Evolutionary conservation across 2,113 vertebrate genomes (phyloP).

Genomic region (Lontra canadensis): DNA sequence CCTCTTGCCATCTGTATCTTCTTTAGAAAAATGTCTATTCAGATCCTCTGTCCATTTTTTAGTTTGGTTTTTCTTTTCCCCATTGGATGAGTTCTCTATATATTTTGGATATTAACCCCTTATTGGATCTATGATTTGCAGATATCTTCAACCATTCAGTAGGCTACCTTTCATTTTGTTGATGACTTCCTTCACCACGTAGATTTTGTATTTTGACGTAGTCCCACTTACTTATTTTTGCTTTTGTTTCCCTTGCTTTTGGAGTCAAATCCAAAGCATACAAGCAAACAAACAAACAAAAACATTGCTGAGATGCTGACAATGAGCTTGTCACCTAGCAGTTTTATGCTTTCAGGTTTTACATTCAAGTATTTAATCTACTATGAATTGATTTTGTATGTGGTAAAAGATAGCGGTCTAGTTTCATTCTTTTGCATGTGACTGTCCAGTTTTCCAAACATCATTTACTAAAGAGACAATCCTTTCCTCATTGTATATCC

Average conservation of each 20-base stretch:
- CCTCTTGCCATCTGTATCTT: not conserved
- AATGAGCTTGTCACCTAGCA: not conserved
- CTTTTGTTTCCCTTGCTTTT: not conserved
- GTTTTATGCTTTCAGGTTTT: not conserved
- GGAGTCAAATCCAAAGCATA: not conserved
- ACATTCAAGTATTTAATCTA: not conserved
- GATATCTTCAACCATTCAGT: not conserved
- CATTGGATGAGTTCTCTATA: not conserved
- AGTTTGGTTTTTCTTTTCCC: not conserved
- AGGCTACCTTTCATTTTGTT: not conserved
- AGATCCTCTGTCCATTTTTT: not conserved
- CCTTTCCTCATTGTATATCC: not conserved
- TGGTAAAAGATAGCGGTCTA: not conserved
- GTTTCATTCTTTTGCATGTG: not conserved
- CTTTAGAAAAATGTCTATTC: not conserved
- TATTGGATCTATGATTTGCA: not conserved
- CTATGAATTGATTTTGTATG: not conserved
- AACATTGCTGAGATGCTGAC: not conserved
- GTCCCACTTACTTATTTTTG: not conserved
- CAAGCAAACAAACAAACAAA: not conserved
- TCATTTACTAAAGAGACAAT: not conserved
- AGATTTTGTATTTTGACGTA: not conserved
- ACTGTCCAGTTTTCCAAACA: not conserved
- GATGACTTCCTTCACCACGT: not conserved
- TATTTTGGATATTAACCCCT: not conserved